Percentiles rank a stretch among this genome's conserved stretches.
Conservation (phyloP, 2,113 vertebrate genomes). For the Herpailurus yagouaroundi region DNA sequence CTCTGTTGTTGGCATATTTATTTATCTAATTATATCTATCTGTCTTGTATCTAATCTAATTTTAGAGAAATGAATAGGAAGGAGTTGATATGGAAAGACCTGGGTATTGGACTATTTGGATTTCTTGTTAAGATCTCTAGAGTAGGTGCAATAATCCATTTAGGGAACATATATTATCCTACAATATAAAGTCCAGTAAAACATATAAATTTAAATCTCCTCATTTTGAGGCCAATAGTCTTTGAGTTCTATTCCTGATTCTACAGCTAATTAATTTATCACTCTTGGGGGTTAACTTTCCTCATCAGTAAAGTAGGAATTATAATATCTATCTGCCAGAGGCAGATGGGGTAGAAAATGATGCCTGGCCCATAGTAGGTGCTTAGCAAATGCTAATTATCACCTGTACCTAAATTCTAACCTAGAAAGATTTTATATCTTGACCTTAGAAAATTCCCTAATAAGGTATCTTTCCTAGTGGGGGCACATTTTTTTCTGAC, state of each 20-base stretch:
- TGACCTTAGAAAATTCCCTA: neutral
- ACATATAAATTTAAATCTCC: neutral
- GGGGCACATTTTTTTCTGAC: neutral
- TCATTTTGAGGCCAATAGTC: neutral
- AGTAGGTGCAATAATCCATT: neutral
- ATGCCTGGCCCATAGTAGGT: neutral
- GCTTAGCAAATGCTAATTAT: slow-evolving; percentile 18
- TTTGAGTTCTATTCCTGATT: slow-evolving; percentile 7
- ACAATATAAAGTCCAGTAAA: neutral
- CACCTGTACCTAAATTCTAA: neutral
- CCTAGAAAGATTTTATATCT: neutral
- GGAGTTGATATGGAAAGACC: slow-evolving; percentile 1
- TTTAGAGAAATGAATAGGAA: slow-evolving; percentile 29
- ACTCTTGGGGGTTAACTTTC: neutral
- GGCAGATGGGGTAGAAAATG: neutral
- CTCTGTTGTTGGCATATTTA: neutral
- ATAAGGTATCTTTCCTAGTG: neutral
- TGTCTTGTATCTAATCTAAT: slow-evolving; percentile 38
- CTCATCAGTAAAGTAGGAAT: neutral
- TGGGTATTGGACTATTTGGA: neutral
- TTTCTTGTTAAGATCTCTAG: slow-evolving; percentile 14
- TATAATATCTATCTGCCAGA: neutral
- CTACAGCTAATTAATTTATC: neutral
- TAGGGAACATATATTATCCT: neutral
- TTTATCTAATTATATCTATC: slow-evolving; percentile 14